Base-by-base conservation (phyloP, 2,113 vertebrate species). In the Phaethon lepturus region DNA sequence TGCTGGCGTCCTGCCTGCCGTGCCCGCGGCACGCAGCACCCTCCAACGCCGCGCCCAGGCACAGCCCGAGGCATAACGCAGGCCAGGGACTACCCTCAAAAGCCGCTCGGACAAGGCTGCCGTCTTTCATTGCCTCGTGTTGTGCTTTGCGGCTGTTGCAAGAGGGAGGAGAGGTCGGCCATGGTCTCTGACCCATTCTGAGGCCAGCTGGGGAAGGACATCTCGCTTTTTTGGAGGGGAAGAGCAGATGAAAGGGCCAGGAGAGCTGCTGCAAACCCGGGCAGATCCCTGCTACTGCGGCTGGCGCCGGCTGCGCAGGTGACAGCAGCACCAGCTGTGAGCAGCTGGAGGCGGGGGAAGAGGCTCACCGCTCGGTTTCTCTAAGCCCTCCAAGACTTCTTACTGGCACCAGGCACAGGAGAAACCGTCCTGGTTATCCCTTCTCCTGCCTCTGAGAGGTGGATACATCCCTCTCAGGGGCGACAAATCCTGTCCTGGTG, bases 91-190 rank as follows among this genome's bases (percentile, higher is more conserved):
- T 28, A 38, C 49, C 47, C 49, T 47, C 31, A 76, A 45, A 71
- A 53, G 29, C 45, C 44, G 10, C 3, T 64, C 1, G 0, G 18
- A n/a, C 45, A 66, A 25, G 13, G 40, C 20, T 26, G 17, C 38
- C 4, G 0, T 13, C 62, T 80, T 71, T 56, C 20, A 13, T 71
- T n/a, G n/a, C 31, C 42, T 50, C 31, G 4, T 8, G 7, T 56
- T 49, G 14, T 35, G 45, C 45, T 44, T 86, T 38, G 38, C 38
- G 38, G 38, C 38, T 14, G 23, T 25, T 56, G 31, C 22, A 62
- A 73, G 58, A 1, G 0, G 19, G n/a, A 49, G 13, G 25, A 64
- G 63, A 71, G 33, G 22, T 52, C 0, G 0, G 29, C 14, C 0
- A 0, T 25, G 33, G n/a, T 23, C 4, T 2, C 42, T 53, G 29